Evolutionary conservation across 1,140 invertebrate species (phyloP).

Genomic region (Araneus ventricosus): DNA sequence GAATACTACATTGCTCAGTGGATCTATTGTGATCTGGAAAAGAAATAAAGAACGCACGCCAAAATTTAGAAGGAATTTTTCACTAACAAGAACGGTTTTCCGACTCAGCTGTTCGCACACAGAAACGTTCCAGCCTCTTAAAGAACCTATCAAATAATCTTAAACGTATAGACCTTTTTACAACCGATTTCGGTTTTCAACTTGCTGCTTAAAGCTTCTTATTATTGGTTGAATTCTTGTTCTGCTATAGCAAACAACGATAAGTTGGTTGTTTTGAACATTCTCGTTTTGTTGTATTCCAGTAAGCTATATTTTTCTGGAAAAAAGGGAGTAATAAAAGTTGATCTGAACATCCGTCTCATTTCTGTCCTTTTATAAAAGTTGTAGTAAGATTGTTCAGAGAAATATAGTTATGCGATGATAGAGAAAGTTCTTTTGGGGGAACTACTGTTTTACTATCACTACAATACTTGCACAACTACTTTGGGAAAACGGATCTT

Average conservation of each 20-base stretch:
- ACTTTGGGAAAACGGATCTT: too few relatives aligned
- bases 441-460: neutral
- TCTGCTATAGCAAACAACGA: neutral
- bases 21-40: neutral
- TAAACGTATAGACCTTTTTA: neutral
- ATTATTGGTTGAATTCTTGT: neutral
- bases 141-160: neutral
- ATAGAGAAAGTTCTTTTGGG: neutral
- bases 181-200: neutral
- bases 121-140: neutral
- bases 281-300: neutral
- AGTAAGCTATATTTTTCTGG: neutral
- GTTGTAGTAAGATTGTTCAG: neutral
- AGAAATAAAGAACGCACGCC: neutral
- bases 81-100: neutral
- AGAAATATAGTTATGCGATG: neutral
- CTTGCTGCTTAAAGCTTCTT: neutral
- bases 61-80: neutral
- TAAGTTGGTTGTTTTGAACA: neutral
- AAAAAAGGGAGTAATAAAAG: neutral
- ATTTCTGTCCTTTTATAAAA: neutral
- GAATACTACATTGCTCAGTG: neutral
- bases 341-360: too few relatives aligned
- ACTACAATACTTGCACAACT: neutral
- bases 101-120: neutral